Evolutionary conservation across 92 coral and sea anemone genomes (phyloP).

Genomic region (Phenganax stokvisi): DNA sequence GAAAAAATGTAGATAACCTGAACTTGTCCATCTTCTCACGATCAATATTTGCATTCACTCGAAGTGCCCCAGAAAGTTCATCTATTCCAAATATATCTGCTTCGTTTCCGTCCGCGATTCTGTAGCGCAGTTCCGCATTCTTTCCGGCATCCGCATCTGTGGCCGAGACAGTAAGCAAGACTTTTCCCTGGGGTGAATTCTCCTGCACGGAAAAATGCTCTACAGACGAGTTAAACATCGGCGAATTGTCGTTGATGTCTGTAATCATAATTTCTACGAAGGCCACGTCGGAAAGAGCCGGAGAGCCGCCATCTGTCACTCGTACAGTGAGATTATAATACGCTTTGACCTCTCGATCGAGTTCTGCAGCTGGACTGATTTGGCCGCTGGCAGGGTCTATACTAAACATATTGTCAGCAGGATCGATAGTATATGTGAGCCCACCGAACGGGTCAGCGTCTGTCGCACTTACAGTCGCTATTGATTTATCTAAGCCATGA

Average conservation of each 20-base stretch:
- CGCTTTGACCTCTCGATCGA: conserved; percentile 60
- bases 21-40: conserved; percentile 56
- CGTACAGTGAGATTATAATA: conserved; percentile 57
- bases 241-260: conserved; percentile 67
- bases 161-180: conserved; percentile 53
- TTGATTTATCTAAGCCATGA: conserved; percentile 47
- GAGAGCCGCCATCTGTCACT: conserved; percentile 60
- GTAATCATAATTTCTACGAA: conserved; percentile 52
- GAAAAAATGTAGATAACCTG: too few species aligned
- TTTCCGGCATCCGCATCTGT: conserved; percentile 67
- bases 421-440: conserved; percentile 47
- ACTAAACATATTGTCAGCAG: conserved; percentile 49
- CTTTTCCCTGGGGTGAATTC: conserved; percentile 45
- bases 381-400: conserved; percentile 52
- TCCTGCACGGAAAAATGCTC: conserved; percentile 48
- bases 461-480: conserved; percentile 51
- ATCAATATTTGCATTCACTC: conserved; percentile 57
- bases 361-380: conserved; percentile 43
- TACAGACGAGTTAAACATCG: conserved; percentile 51
- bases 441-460: conserved; percentile 73
- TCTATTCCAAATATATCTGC: conserved; percentile 52
- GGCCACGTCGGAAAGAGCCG: conserved; percentile 43
- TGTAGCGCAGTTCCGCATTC: conserved; percentile 69
- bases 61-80: conserved; percentile 48
- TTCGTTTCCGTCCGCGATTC: conserved; percentile 59